Evolutionary conservation across 2,888 invertebrate species (phyloP).

Genomic region (Alcis repandata): DNA sequence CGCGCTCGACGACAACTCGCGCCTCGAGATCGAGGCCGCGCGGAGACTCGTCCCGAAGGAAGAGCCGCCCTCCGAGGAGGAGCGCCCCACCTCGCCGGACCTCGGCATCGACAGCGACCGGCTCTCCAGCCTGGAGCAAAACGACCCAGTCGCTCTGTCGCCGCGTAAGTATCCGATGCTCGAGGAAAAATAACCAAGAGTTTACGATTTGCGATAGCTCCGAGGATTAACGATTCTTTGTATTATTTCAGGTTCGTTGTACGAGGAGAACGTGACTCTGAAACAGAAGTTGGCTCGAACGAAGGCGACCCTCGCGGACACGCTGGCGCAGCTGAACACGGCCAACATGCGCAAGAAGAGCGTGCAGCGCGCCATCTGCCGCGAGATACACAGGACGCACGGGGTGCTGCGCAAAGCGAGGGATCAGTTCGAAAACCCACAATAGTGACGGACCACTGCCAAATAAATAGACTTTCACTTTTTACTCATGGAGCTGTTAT

Average conservation of each 20-base stretch:
- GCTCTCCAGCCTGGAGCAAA: conserved; percentile 88
- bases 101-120: conserved; percentile 96
- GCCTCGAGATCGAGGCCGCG: conserved; percentile 80
- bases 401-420: conserved; percentile 91
- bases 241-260: conserved; percentile 73
- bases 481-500: background rate
- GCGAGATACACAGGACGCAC: conserved; percentile 92
- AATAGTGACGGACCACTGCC: too few species aligned
- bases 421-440: conserved; percentile 88
- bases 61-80: conserved; percentile 70
- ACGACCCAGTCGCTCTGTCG: conserved; percentile 77
- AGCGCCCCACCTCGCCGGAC: conserved; percentile 91
- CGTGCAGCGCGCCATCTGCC: conserved; percentile 94
- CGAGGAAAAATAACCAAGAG: background rate
- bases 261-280: conserved; percentile 90
- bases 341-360: conserved; percentile 93
- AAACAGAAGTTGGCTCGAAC: conserved; percentile 90
- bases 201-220: background rate
- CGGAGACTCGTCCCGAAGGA: conserved; percentile 70
- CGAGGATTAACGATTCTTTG: background rate
- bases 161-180: conserved; percentile 71
- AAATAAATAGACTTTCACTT: background rate
- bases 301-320: conserved; percentile 91
- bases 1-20: conserved; percentile 69
- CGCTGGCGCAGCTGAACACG: conserved; percentile 90